phyloP scores from a whole-genome alignment of 2,797 vertebrate species.

The Phalloptychus januarius region DNA sequence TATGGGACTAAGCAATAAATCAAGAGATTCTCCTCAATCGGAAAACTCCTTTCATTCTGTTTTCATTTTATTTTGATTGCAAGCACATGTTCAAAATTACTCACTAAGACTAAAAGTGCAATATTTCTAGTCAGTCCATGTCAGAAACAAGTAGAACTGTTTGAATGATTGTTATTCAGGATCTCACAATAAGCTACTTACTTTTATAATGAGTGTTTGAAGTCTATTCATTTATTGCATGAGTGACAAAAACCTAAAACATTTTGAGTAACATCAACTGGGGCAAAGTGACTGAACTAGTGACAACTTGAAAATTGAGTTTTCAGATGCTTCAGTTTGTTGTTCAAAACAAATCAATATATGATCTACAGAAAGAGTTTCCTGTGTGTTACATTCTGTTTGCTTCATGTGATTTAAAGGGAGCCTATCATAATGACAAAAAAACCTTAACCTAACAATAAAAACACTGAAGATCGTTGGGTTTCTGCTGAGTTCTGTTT shows the following conservation, averaged over 20 bases:
- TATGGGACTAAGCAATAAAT: constrained; percentile 8
- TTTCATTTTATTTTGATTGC: neutral
- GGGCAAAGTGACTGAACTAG: neutral
- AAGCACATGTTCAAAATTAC: neutral
- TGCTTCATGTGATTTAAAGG: neutral
- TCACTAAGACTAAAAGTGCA: neutral
- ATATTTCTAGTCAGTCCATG: neutral
- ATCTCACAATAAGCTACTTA: neutral
- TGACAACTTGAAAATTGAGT: neutral
- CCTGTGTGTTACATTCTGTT: neutral
- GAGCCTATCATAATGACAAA: neutral
- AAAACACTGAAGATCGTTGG: neutral
- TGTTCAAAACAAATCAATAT: neutral
- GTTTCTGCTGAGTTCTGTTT: neutral
- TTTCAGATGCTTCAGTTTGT: neutral
- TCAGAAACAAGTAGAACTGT: neutral
- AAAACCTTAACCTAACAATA: neutral
- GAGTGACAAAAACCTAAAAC: neutral
- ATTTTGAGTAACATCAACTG: neutral
- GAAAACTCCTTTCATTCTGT: neutral
- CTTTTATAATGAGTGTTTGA: neutral
- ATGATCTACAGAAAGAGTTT: neutral
- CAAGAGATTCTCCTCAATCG: neutral
- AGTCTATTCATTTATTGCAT: neutral
- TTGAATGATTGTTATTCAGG: neutral